phyloP scores from a whole-genome alignment of 2,888 invertebrate genomes.

The Andricus curvator region DNA sequence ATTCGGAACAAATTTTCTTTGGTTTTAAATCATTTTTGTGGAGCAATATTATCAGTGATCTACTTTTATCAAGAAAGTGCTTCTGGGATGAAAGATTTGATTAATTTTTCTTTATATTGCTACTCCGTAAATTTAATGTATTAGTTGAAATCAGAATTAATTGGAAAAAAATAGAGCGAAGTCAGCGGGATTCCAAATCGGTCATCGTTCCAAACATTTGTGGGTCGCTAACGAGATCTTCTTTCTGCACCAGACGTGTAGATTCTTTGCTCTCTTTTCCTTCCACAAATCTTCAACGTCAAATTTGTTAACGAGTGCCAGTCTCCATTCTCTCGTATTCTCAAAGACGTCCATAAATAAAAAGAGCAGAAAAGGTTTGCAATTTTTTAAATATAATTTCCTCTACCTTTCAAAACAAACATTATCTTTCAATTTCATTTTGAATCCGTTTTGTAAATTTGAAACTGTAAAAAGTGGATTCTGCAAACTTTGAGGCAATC shows the following conservation, averaged over 20 bases:
- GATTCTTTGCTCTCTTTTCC: background rate
- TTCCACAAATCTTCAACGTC: background rate
- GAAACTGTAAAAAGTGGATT: background rate
- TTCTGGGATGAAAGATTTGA: background rate
- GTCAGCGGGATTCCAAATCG: background rate
- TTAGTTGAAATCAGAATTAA: background rate
- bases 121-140: background rate
- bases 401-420: background rate
- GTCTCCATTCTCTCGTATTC: background rate
- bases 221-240: constrained; percentile 27
- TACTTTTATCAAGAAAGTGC: no score
- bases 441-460: background rate
- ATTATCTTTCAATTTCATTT: background rate
- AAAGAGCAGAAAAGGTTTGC: background rate
- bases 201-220: constrained; percentile 12
- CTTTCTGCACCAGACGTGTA: constrained; percentile 1
- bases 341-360: background rate
- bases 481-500: background rate
- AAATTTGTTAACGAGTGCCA: background rate
- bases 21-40: background rate
- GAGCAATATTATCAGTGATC: background rate
- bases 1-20: background rate
- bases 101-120: background rate
- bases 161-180: constrained; percentile 1
- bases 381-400: no score